Evolutionary conservation across 2,797 vertebrate species (phyloP), one percentile per base, ranked within the genome.

Genomic region (Danio jaintianensis): DNA sequence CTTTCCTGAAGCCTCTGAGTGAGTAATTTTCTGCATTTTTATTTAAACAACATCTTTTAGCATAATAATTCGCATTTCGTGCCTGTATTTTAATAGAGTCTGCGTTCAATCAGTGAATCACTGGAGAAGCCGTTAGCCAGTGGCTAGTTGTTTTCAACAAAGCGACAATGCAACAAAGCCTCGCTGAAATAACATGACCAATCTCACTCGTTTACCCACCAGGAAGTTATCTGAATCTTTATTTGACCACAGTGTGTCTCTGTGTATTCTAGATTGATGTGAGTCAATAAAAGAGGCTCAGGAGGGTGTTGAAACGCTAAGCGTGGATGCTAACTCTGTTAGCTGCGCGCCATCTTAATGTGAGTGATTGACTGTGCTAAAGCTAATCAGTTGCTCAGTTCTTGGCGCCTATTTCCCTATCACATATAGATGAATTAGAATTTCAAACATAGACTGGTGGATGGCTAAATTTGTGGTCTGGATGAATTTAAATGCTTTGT

Each of bases 281-380:
- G 7, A 56, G n/a, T 7, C 48, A 56, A 10, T 18, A 22, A 47
- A 40, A 40, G 42, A n/a, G 29, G 1, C 8, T 16, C n/a, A 29
- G 50, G 12, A 20, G 64, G 43, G 69, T 69, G 83, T 50, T 81
- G 70, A 80, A 22, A 20, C 29, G 69, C 10, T 38, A 15, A 80
- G 48, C 43, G 48, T 55, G 48, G 68, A 80, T 58, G 78, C 85
- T 86, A 81, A 77, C 50, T 75, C 73, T 22, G 78, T 77, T 78
- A 82, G 87, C 87, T 88, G 93, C 94, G 92, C 94, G 94, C 94
- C 94, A 95, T 95, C 93, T 95, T 95, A 93, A 86, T 81, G 85
- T 88, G 89, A 85, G 90, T 85, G 61, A 58, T 22, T 16, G 7
- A n/a, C 29, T 48, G 48, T 47, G 70, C 55, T 63, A 58, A 79